Conservation (phyloP, 2,113 vertebrate genomes). For the Rhodinocichla rosea region DNA sequence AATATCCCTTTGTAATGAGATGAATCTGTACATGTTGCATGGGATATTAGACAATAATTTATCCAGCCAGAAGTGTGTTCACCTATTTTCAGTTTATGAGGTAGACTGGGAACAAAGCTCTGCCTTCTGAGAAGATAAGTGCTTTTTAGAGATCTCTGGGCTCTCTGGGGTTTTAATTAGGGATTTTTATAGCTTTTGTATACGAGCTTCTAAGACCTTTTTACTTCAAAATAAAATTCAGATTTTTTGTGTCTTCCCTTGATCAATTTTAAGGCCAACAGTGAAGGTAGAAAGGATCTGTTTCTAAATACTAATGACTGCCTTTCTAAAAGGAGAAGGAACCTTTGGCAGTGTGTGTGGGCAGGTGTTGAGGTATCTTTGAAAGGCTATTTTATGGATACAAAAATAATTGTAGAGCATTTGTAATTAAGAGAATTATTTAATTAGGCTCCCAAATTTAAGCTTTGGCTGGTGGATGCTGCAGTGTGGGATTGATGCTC, state of each 20-base stretch:
- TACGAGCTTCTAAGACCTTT: constrained; percentile 33
- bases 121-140: constrained; percentile 39
- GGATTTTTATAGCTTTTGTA: constrained; percentile 54
- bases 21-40: background rate
- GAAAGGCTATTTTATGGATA: background rate
- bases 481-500: background rate
- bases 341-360: background rate
- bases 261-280: constrained; percentile 46
- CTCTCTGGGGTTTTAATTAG: constrained; percentile 67
- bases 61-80: background rate
- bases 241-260: background rate
- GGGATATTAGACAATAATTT: constrained; percentile 40
- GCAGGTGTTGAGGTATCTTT: accelerated
- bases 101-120: constrained; percentile 31
- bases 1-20: background rate
- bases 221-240: constrained; percentile 46
- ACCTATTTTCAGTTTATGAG: constrained; percentile 55
- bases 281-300: background rate
- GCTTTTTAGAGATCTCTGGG: constrained; percentile 25
- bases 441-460: background rate
- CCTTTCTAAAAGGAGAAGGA: background rate
- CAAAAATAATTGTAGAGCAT: background rate
- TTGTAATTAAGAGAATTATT: background rate
- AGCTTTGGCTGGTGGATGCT: background rate
- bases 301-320: constrained; percentile 25